Conservation (phyloP, 2,113 vertebrate genomes). For the Hiodon tergisus region DNA sequence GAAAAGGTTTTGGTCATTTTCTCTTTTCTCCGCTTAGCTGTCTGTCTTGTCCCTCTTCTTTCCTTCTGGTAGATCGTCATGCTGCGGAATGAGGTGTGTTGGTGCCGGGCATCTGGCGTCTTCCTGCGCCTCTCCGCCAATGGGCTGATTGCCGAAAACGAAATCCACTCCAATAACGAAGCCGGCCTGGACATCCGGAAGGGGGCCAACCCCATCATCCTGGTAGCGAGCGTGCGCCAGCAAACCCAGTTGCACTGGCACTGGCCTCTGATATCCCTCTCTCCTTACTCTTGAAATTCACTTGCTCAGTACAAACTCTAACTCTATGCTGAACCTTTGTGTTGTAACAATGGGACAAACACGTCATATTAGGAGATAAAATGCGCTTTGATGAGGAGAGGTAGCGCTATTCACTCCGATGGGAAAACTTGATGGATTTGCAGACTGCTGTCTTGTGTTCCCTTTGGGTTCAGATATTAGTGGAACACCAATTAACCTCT, state of each 20-base stretch:
- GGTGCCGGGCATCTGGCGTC: slow-evolving; percentile 74
- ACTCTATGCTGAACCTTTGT: too few relatives aligned
- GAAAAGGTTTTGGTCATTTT: too few relatives aligned
- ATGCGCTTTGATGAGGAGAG: background rate
- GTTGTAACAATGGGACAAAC: too few relatives aligned
- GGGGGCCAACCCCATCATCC: slow-evolving; percentile 73
- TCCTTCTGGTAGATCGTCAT: slow-evolving; percentile 66
- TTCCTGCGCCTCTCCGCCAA: slow-evolving; percentile 75
- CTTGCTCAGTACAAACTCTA: too few relatives aligned
- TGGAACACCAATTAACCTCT: background rate
- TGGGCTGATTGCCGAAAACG: slow-evolving; percentile 78
- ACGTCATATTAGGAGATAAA: background rate
- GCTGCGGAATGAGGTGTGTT: slow-evolving; percentile 77
- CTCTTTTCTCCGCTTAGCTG: background rate
- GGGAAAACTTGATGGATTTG: background rate
- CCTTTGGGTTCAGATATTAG: background rate
- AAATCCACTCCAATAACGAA: slow-evolving; percentile 75
- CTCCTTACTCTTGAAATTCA: too few relatives aligned
- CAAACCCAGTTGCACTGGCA: too few relatives aligned
- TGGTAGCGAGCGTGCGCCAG: slow-evolving; percentile 55
- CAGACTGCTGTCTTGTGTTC: background rate
- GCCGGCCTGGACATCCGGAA: slow-evolving; percentile 78
- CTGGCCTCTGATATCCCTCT: too few relatives aligned
- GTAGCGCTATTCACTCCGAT: background rate
- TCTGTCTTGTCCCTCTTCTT: slow-evolving; percentile 13